Base-by-base conservation (phyloP, 1,140 invertebrate species). In the Pseudomyrmex gracilis region DNA sequence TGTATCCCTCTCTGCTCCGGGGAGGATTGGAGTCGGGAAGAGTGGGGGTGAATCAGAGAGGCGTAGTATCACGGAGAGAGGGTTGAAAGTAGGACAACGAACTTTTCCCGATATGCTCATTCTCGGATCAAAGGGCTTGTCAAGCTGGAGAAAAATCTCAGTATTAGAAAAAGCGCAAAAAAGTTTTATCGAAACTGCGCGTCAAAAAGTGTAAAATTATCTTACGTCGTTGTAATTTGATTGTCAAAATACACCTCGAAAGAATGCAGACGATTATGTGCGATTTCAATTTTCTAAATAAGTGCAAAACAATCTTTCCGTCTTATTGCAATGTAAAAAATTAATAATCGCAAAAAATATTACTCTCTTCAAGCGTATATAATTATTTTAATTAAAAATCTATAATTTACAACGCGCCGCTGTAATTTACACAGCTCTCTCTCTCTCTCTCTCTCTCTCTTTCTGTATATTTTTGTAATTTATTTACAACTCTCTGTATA, bases 11-110 rank as follows among this genome's bases (percentile, higher is more conserved):
- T 60, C 60, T 70, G 12, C 73, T 55, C 71, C 51, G 80, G 70
- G 73, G 76, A 70, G 73, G 57, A 58, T 74, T 47, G 73, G 58
- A 82, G 22, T 58, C 57, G 34, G 34, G 12, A 66, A 24, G 57
- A 15, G 58, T 74, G 78, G 78, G 76, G 43, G n/a, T 53, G 70
- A 82, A 51, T 73, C 61, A 76, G 64, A 15, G 61, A 70, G 61
- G 61, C 70, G 53, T 49, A 63, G 66, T 57, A 57, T 58, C 49
- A 55, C 71, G 68, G 88, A 87, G 87, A 89, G 87, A 89, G 87
- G 88, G 82, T 89, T 85, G 85, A 90, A 91, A 88, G 85, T 90
- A 86, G 90, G 89, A 85, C 90, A 91, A 86, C 85, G 87, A 88
- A 90, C 88, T 87, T 84, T 17, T 53, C 34, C 34, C 77, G 55